A percentile compares a stretch with the other conserved stretches of the same genome.
These are phyloP conservation scores for Nesometra sesokonis DNA, from an alignment of 35 echinoderm and acorn worm genomes.

Conservation along the genomic window DNA sequence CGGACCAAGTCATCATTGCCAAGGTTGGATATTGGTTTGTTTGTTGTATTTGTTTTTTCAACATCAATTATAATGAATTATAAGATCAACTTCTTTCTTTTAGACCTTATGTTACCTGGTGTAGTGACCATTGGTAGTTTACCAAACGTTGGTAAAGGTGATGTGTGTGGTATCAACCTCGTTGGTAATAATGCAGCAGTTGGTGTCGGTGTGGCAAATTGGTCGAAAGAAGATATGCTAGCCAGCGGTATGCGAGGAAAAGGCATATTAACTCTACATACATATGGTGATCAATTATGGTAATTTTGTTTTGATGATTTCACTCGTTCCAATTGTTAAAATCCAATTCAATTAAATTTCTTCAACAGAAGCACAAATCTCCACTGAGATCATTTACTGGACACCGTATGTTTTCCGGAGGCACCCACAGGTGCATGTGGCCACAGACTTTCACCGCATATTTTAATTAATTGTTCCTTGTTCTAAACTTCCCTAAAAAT, in stretches of 20 bases:
- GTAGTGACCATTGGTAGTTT: slow-evolving; percentile 56
- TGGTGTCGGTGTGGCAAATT: slow-evolving; percentile 49
- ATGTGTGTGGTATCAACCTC: slow-evolving; percentile 63
- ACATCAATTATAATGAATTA: background rate
- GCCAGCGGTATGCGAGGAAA: slow-evolving; percentile 79
- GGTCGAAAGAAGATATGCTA: slow-evolving; percentile 56
- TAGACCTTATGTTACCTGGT: slow-evolving; percentile 97
- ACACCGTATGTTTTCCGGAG: too few relatives aligned
- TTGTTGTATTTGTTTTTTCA: too few relatives aligned
- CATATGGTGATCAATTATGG: slow-evolving; percentile 74
- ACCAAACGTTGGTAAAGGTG: slow-evolving; percentile 49
- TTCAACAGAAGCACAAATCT: background rate
- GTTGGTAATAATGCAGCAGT: slow-evolving; percentile 64
- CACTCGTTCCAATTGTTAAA: background rate
- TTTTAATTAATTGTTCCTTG: too few relatives aligned
- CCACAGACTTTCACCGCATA: too few relatives aligned
- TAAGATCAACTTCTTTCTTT: background rate
- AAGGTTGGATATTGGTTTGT: too few relatives aligned
- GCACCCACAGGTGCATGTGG: too few relatives aligned
- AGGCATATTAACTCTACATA: slow-evolving; percentile 49
- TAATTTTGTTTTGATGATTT: slow-evolving; percentile 1
- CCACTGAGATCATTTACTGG: background rate
- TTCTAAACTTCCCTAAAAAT: too few relatives aligned
- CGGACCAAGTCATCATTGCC: too few relatives aligned
- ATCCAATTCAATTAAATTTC: background rate